Base-by-base conservation (phyloP, 2,797 vertebrate species). In the Rhabdomys pumilio region DNA sequence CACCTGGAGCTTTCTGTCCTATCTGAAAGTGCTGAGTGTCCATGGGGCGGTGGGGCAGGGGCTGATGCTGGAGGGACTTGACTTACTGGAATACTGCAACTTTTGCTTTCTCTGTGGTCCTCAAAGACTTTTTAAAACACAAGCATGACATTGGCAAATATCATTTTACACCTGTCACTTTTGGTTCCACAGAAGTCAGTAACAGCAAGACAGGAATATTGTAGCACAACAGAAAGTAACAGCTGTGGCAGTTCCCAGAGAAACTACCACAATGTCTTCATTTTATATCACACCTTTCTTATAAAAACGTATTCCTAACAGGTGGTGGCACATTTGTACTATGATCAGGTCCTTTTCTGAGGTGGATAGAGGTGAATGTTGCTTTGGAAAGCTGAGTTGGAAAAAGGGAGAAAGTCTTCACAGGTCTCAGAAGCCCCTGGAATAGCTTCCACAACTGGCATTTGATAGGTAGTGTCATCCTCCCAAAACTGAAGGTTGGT, bases 131-230 rank as follows among this genome's bases (percentile, higher is more conserved):
- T 94, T 92, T 44, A 84, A 83, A 84, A 44, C 4, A 13, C 29
- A 93, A 95, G 65, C 79, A 80, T 92, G 90, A 87, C 82, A 63
- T 96, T 88, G 50, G 75, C 91, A 96, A 92, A 83, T 73, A 73
- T 90, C 92, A 96, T 93, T 93, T 97, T 94, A 82, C 83, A 95
- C 88, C 82, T 97, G 96, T 97, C 93, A 94, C 82, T 96, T 96
- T 83, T 61, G 92, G 90, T 96, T 69, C 90, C 93, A 86, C 72
- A 93, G 94, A 97, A 81, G 93, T 59, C 0, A 41, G 89, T 95
- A 97, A 82, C 67, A 91, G 77, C 34, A 15, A 94, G 92, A 97
- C 90, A 94, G 65, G 55, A 76, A 38, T 59, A 63, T 80, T 91
- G 89, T 63, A 81, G 65, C 57, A 81, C 29, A 67, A 10, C 3